Base-by-base conservation (phyloP, 2,888 invertebrate genomes). In the Euzophera pinguis region DNA sequence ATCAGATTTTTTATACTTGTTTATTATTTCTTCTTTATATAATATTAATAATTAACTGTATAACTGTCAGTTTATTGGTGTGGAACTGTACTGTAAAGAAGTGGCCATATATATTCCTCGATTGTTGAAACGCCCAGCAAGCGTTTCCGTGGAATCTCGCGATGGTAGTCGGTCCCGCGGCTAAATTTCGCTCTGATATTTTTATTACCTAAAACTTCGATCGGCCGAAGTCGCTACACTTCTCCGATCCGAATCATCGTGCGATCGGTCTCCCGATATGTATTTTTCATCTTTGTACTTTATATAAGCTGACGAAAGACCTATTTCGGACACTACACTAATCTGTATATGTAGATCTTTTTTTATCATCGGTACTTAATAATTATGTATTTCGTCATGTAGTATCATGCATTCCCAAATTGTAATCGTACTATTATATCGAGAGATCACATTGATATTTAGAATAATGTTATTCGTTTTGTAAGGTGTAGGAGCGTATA, bases 391-490 rank as follows among this genome's bases (percentile, higher is more conserved):
- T 82, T 81, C 68, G 75, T 84, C 82, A 73, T 80, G 82, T 87
- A 88, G 87, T 81, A 80, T 87, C 84, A 81, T 84, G 84, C 88
- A 88, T 89, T 89, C 87, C 87, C 84, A 84, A 87, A 86, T 84
- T 85, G 73, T 87, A 88, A 85, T 85, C 86, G 74, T 83, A 81
- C 79, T 76, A 78, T 80, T 73, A 76, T 84, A 80, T 81, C 77
- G 78, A 78, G 74, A 78, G 79, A 78, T 81, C 81, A 79, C 82
- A 71, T 85, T 80, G 73, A 80, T 84, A 81, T 83, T 78, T 87
- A 88, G 87, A 79, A 70, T 85, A 83, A 83, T 82, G 81, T 81
- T 81, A 77, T 84, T 84, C 84, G 78, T 84, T 88, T 84, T 81
- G 70, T 88, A 84, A 84, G 80, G 80, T 79, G 78, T 84, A 86